Conservation (phyloP, 2,797 vertebrate species). For the Phrynocephalus guinanensis region DNA sequence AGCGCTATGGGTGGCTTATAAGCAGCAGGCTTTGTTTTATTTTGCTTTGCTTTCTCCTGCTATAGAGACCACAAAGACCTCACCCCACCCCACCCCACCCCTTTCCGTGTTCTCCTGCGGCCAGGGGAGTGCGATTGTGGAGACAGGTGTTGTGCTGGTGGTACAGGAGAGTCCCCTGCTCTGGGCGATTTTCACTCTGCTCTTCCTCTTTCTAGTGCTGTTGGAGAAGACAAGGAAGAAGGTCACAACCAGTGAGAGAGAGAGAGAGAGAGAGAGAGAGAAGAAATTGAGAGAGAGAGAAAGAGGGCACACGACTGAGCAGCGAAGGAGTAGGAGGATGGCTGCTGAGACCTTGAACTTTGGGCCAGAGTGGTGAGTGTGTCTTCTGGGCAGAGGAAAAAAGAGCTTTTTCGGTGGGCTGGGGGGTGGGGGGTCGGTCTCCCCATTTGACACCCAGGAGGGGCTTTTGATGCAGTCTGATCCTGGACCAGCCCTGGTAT, state of each 20-base stretch:
- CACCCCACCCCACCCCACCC: too few relatives aligned
- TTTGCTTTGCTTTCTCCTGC: too few relatives aligned
- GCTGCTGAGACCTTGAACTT: slow-evolving; percentile 97
- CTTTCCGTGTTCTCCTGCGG: too few relatives aligned
- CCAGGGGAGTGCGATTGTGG: too few relatives aligned
- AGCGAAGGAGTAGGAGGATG: slow-evolving; percentile 79
- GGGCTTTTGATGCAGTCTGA: background rate
- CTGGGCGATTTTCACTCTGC: background rate
- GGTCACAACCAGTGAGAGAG: background rate
- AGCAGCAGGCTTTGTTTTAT: too few relatives aligned
- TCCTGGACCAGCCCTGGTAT: background rate
- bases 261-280: background rate
- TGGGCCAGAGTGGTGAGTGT: slow-evolving; percentile 90
- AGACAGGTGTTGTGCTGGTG: too few relatives aligned
- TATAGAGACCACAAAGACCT: too few relatives aligned
- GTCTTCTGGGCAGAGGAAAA: fast-evolving
- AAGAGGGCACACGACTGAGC: background rate
- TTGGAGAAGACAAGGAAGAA: slow-evolving; percentile 58
- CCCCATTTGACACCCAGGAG: background rate
- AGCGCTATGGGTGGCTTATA: too few relatives aligned
- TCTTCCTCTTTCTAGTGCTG: slow-evolving; percentile 35
- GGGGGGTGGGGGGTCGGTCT: background rate
- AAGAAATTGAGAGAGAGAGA: background rate
- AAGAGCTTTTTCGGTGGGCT: background rate
- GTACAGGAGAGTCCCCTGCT: background rate